These are phyloP conservation scores for Temnothorax ravouxi DNA, from an alignment of 2,888 invertebrate species.

Conservation along the genomic window DNA sequence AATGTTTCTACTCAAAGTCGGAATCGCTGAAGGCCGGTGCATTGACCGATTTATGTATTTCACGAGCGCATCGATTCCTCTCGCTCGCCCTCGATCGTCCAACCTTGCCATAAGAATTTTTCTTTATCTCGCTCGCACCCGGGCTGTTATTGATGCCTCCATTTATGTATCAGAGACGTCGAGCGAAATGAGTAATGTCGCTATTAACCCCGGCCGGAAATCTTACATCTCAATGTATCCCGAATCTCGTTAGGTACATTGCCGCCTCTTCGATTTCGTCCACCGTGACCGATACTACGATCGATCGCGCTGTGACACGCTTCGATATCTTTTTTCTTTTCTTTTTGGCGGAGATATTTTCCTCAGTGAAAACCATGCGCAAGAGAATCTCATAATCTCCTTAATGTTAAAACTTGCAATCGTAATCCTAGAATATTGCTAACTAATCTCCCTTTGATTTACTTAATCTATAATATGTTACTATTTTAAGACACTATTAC, in stretches of 20 bases:
- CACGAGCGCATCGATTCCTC: slow-evolving; percentile 42
- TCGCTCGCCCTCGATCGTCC: slow-evolving; percentile 29
- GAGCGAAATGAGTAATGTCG: slow-evolving; percentile 84
- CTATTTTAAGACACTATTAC: too few relatives aligned
- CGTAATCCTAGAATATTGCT: slow-evolving; percentile 6
- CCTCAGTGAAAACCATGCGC: background rate
- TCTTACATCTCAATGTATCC: slow-evolving; percentile 79
- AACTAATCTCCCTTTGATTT: background rate
- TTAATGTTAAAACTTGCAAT: background rate
- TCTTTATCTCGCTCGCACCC: slow-evolving; percentile 54
- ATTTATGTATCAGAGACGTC: slow-evolving; percentile 83
- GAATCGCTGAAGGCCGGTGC: slow-evolving; percentile 22
- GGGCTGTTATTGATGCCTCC: slow-evolving; percentile 83
- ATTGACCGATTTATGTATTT: slow-evolving; percentile 73
- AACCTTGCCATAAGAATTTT: slow-evolving; percentile 46
- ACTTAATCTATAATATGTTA: background rate
- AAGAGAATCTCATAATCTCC: background rate
- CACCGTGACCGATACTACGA: slow-evolving; percentile 21
- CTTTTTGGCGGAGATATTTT: slow-evolving; percentile 26
- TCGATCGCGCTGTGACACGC: background rate
- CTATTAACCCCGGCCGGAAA: slow-evolving; percentile 81
- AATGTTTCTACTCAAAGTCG: slow-evolving; percentile 67
- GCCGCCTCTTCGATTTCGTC: slow-evolving; percentile 37
- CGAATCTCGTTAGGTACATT: slow-evolving; percentile 65
- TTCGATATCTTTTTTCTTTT: background rate